These are phyloP conservation scores for Diabrotica balteata DNA, from an alignment of 2,888 invertebrate species.

Conservation along the genomic window DNA sequence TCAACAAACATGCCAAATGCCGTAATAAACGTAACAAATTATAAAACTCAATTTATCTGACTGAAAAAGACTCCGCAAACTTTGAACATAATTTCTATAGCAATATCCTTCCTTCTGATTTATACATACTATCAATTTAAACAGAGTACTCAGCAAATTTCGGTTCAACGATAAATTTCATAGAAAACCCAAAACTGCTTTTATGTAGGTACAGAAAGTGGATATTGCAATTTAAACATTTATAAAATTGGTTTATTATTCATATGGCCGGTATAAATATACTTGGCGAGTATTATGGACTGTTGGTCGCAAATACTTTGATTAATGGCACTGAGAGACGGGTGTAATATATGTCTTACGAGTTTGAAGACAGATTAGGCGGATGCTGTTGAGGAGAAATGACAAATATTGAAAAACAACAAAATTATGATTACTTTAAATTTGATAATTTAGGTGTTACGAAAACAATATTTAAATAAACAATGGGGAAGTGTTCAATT, in stretches of 20 bases:
- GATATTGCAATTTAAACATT: conserved; percentile 49
- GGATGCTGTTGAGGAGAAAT: too few species aligned
- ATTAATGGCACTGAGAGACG: too few species aligned
- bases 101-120: conserved; percentile 56
- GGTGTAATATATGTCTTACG: too few species aligned
- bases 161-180: conserved; percentile 52
- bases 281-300: not conserved
- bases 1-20: conserved; percentile 52
- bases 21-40: conserved; percentile 56
- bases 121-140: conserved; percentile 56
- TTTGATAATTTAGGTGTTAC: too few species aligned
- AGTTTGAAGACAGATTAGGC: too few species aligned
- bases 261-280: conserved; percentile 25
- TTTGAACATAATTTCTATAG: conserved; percentile 57
- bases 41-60: conserved; percentile 56
- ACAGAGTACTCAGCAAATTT: conserved; percentile 57
- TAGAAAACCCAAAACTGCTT: conserved; percentile 50
- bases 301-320: too few species aligned
- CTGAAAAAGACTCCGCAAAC: conserved; percentile 56
- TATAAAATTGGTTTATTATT: conserved; percentile 35
- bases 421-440: too few species aligned
- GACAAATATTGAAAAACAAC: too few species aligned
- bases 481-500: too few species aligned
- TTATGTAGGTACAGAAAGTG: conserved; percentile 52
- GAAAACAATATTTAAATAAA: too few species aligned